phyloP scores from a whole-genome alignment of 1,140 invertebrate species.

The Tachypleus tridentatus region DNA sequence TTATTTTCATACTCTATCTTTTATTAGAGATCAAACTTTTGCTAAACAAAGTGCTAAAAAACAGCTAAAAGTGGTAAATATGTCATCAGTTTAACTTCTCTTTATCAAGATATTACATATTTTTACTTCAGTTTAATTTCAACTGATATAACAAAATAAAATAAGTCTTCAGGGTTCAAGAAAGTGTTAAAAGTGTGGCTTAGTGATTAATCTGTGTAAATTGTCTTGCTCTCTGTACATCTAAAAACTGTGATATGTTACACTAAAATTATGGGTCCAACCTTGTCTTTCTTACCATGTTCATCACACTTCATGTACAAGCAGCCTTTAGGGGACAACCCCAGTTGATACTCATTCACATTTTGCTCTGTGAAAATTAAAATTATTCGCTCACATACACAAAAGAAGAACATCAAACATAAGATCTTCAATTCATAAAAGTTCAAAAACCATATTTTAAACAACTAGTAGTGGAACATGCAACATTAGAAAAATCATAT shows the following conservation, averaged over 20 bases:
- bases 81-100: too few species aligned
- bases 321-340: constrained; percentile 10
- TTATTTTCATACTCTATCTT: too few species aligned
- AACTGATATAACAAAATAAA: not conserved
- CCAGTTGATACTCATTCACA: constrained; percentile 10
- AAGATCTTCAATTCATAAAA: constrained; percentile 9
- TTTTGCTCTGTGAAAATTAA: too few species aligned
- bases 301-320: constrained; percentile 21
- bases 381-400: too few species aligned
- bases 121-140: not conserved
- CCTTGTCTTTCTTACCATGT: constrained; percentile 10
- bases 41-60: too few species aligned
- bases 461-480: constrained; percentile 9
- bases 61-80: too few species aligned
- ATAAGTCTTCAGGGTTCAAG: not conserved
- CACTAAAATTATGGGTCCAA: not conserved
- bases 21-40: too few species aligned
- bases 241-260: not conserved
- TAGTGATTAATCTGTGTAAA: not conserved
- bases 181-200: not conserved
- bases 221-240: not conserved
- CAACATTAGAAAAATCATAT: not conserved
- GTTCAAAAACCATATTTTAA: constrained; percentile 9
- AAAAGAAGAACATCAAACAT: not conserved
- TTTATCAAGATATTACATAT: too few species aligned